Base-by-base conservation (phyloP, 2,797 vertebrate species). In the Pantherophis vulpinus region DNA sequence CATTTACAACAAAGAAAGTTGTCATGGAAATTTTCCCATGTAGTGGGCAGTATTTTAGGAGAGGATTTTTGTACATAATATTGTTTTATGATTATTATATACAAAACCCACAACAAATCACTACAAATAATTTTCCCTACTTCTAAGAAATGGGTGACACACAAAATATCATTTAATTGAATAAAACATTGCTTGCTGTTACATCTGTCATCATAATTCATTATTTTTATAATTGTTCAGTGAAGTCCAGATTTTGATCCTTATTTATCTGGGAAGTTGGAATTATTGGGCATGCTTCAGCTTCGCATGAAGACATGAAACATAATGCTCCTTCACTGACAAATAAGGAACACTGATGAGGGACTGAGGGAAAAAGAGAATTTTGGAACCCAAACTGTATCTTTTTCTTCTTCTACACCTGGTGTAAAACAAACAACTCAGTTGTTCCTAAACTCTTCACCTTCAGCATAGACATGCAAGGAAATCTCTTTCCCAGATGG, bases 401-500 rank as follows among this genome's bases (percentile, higher is more conserved):
- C 66, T 94, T 55, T 56, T 70, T 42, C 13, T 74, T 89, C 0
- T 32, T 9, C 0, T 56, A 86, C 51, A 0, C 0, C 23, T 18
- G 61, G 8, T 2, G 59, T 58, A 79, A 37, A 1, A 56, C 91
- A 59, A 0, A 0, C n/a, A 61, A 29, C 60, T 7, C 25, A 27
- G 0, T 54, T 86, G 91, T 0, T 8, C 47, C 70, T 47, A 87
- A 90, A 59, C 56, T 86, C 13, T 13, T 89, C 14, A 27, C 42
- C 70, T 59, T 47, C 70, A 74, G 14, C 0, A 74, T 60, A 66
- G 2, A 58, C 1, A 89, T 91, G 88, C 90, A 92, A 92, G 55
- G 59, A 89, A 92, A 93, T 83, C 2, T 96, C 0, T 0, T 92
- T 91, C 87, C 86, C 37, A 32, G 92, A 87, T 96, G 95, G 95